A percentile compares a stretch with the other conserved stretches of the same genome.
These are phyloP conservation scores for Cataglyphis livida DNA, from an alignment of 2,888 invertebrate species.

Conservation along the genomic window DNA sequence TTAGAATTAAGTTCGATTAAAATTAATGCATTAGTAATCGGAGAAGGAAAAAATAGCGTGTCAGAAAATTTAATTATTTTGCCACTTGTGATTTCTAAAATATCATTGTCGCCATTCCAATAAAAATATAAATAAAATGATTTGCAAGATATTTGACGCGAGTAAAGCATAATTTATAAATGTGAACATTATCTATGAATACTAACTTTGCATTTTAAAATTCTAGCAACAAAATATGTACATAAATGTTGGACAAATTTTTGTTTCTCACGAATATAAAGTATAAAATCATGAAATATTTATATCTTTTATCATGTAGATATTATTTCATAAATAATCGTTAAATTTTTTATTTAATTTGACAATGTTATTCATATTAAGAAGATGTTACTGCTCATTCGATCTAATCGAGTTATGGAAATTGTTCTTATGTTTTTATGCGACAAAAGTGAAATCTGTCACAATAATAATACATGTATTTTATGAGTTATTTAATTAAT, in stretches of 20 bases:
- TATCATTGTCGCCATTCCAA: not conserved
- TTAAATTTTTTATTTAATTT: constrained; percentile 2
- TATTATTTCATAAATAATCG: constrained; percentile 24
- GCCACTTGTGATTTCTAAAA: not conserved
- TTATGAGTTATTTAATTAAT: constrained; percentile 24
- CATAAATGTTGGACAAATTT: constrained; percentile 49
- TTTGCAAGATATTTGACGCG: constrained; percentile 18
- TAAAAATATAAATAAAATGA: constrained; percentile 22
- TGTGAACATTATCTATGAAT: constrained; percentile 40
- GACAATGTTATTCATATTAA: not conserved
- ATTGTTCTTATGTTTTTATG: constrained; percentile 62
- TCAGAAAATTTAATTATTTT: constrained; percentile 17
- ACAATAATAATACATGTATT: constrained; percentile 16
- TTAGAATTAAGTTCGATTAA: not conserved
- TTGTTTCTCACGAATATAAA: constrained; percentile 3
- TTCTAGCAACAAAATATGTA: constrained; percentile 36
- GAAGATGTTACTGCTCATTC: not conserved
- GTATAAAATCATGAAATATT: constrained; percentile 6
- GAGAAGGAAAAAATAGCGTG: not conserved
- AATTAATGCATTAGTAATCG: not conserved
- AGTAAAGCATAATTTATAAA: not conserved
- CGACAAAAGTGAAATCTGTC: constrained; percentile 17
- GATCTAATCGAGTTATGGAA: constrained; percentile 16
- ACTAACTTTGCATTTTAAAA: constrained; percentile 31
- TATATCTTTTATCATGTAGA: not conserved